Conservation (phyloP, 1,140 invertebrate genomes). For the Lasaia peninsularis region DNA sequence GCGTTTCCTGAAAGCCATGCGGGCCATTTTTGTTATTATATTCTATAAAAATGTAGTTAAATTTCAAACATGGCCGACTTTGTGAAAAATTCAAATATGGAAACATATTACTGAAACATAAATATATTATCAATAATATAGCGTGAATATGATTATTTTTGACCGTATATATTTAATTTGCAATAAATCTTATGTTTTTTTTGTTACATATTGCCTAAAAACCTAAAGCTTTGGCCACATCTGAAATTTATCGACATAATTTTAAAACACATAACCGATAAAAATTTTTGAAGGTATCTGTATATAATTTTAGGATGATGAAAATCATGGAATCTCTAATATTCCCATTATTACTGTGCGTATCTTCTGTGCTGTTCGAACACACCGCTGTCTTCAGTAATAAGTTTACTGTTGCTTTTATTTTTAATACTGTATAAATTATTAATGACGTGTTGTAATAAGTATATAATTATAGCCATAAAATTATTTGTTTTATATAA, state of each 20-base stretch:
- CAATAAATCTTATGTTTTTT: too few relatives aligned
- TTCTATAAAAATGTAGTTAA: too few relatives aligned
- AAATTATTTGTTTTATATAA: conserved; percentile 75
- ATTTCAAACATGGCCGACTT: too few relatives aligned
- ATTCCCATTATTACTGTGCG: conserved; percentile 59
- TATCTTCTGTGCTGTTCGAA: conserved; percentile 56
- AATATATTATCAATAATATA: too few relatives aligned
- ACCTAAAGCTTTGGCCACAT: too few relatives aligned
- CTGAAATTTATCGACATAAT: too few relatives aligned
- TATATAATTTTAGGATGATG: conserved; percentile 67
- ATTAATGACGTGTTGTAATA: conserved; percentile 73
- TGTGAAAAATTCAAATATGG: too few relatives aligned
- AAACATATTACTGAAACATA: too few relatives aligned
- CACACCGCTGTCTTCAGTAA: conserved; percentile 58
- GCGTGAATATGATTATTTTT: too few relatives aligned
- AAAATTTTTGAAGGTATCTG: conserved; percentile 49
- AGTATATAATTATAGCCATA: conserved; percentile 75
- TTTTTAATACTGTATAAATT: conserved; percentile 70
- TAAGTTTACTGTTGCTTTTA: conserved; percentile 69
- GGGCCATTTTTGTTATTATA: not conserved
- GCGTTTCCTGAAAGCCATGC: not conserved
- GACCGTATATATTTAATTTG: too few relatives aligned
- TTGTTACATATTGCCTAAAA: too few relatives aligned
- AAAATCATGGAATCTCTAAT: conserved; percentile 72
- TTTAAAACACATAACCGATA: conserved; percentile 28